Evolutionary conservation across 2,113 vertebrate species (phyloP).

Genomic region (Bufo gargarizans): DNA sequence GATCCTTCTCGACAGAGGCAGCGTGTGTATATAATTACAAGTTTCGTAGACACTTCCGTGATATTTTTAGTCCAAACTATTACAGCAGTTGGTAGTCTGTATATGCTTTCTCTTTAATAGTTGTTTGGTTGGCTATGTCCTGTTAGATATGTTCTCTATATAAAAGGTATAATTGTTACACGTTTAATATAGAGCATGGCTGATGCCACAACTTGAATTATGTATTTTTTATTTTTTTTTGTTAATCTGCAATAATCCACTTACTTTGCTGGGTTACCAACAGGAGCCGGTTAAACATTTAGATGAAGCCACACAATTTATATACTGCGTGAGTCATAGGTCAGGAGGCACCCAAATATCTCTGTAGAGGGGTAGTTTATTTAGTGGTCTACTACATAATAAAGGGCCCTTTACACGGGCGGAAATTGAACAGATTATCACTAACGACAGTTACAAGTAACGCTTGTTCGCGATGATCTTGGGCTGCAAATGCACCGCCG

Average conservation of each 20-base stretch:
- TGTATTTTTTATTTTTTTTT: background rate
- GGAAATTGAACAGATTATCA: no score
- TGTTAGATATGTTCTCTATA: conserved; percentile 59
- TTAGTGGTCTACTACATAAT: no score
- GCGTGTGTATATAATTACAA: conserved; percentile 48
- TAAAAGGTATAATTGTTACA: conserved; percentile 42
- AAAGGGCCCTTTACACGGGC: no score
- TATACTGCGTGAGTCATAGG: background rate
- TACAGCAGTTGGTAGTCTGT: conserved; percentile 50
- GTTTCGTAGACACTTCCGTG: conserved; percentile 50
- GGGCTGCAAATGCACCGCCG: no score
- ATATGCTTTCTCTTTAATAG: conserved; percentile 49
- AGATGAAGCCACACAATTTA: background rate
- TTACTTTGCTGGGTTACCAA: conserved; percentile 39
- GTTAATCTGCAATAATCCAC: conserved; percentile 32
- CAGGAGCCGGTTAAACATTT: background rate
- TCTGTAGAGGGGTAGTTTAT: background rate
- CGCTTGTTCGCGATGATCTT: no score
- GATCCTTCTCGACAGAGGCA: conserved; percentile 25
- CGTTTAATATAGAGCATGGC: conserved; percentile 41
- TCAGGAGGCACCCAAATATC: background rate
- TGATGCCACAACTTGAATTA: conserved; percentile 46
- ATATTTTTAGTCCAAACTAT: conserved; percentile 60
- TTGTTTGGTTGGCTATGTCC: conserved; percentile 61
- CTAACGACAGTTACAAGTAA: no score